Evolutionary conservation across 2,113 vertebrate genomes (phyloP), one percentile per base, ranked within the genome.

Genomic region (Tachysurus fulvidraco): DNA sequence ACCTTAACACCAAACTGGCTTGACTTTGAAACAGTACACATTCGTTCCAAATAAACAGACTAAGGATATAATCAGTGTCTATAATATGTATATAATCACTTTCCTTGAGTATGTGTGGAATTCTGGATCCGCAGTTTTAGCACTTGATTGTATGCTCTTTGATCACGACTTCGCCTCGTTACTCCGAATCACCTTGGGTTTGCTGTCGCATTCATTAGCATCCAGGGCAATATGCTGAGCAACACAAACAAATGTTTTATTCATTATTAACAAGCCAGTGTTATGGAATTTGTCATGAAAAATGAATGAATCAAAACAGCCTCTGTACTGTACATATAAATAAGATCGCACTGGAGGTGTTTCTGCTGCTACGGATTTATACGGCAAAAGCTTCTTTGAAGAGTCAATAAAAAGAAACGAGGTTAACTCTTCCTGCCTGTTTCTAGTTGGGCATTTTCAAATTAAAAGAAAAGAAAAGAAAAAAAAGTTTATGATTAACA

Each of bases 171-270:
- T 65, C 23, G 67, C 78, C 73, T 50, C 54, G 46, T 85, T 55
- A 77, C 59, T 86, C 57, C n/a, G 30, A 88, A 85, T 85, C 86
- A 89, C 86, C 84, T 88, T 85, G 65, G 62, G 67, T 83, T 76
- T 71, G 73, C 83, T 87, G 86, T 90, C 87, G 92, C 91, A 88
- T 88, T 91, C 83, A 92, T 93, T 92, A 92, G 89, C 83, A 92
- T 92, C 91, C 90, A 84, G 59, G 7, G 55, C 46, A 73, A 81
- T 91, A 83, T 85, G 89, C 87, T 81, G 64, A 71, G 91, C 88
- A 79, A 30, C 88, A 89, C 90, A 94, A 88, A 88, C 86, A 91
- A 88, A 94, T 94, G 90, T 92, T 94, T 94, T 92, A 94, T 94
- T 94, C 91, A 93, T 93, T 88, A 90, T 83, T 84, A 86, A 91